Evolutionary conservation across 2,113 vertebrate genomes (phyloP).

Genomic region (Glaucomys volans): DNA sequence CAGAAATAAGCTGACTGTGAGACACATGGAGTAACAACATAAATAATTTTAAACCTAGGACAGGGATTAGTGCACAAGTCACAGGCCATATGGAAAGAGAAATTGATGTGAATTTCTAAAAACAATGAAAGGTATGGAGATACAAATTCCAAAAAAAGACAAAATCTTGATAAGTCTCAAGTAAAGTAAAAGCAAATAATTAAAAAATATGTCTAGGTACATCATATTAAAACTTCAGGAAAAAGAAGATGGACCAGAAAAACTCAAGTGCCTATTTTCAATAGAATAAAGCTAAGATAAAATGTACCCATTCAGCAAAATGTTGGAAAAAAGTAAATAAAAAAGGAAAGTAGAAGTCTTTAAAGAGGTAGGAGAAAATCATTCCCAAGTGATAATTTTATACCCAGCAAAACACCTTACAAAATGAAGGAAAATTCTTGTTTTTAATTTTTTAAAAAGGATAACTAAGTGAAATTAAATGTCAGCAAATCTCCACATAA

Average conservation of each 20-base stretch:
- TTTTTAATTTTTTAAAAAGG: neutral
- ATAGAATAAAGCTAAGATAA: neutral
- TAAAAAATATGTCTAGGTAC: neutral
- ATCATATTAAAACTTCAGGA: neutral
- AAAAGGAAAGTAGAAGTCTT: neutral
- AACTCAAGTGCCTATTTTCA: too few species aligned
- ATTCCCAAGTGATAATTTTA: neutral
- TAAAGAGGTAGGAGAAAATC: neutral
- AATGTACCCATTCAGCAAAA: neutral
- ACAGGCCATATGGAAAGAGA: neutral
- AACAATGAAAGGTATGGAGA: neutral
- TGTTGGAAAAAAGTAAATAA: neutral
- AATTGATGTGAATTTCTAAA: neutral
- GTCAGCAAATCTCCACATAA: neutral
- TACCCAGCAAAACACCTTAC: neutral
- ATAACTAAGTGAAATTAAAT: neutral
- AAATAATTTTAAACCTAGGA: neutral
- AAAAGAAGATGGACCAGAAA: neutral
- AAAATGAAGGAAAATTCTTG: too few species aligned
- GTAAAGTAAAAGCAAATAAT: neutral
- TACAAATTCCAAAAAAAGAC: neutral
- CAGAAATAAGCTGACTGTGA: neutral
- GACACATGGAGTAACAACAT: neutral
- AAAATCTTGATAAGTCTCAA: neutral
- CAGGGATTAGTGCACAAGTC: neutral